A percentile compares a stretch with the other conserved stretches of the same genome.
Conservation (phyloP, 1,140 invertebrate species). For the Diprion similis region DNA sequence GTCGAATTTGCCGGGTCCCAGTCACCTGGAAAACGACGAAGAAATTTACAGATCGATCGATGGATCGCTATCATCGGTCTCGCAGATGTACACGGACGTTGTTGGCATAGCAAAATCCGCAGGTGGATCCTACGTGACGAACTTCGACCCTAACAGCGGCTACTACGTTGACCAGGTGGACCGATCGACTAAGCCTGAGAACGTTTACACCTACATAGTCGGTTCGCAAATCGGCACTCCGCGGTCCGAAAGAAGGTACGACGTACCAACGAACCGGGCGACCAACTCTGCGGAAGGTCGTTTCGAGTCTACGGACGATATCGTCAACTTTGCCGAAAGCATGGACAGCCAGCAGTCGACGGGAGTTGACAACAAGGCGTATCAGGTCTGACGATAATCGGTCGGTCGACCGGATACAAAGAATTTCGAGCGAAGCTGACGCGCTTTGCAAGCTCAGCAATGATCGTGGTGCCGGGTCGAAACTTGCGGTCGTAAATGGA, state of each 20-base stretch:
- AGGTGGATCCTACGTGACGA: background rate
- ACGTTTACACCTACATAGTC: constrained; percentile 9
- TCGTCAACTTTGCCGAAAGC: background rate
- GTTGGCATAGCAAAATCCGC: constrained; percentile 7
- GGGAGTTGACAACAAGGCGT: background rate
- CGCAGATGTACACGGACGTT: constrained; percentile 11
- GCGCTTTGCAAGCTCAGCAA: too few species aligned
- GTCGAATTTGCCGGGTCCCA: constrained; percentile 6
- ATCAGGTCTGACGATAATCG: background rate
- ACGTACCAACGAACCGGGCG: background rate
- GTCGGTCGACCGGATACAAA: too few species aligned
- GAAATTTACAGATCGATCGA: constrained; percentile 31
- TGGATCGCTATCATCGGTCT: constrained; percentile 14
- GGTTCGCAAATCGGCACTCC: background rate
- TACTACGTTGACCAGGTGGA: constrained; percentile 9
- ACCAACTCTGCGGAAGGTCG: background rate
- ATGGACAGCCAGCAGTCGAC: background rate
- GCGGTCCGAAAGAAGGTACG: background rate
- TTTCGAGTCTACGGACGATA: background rate
- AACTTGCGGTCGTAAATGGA: too few species aligned
- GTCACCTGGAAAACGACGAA: constrained; percentile 27
- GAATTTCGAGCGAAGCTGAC: too few species aligned
- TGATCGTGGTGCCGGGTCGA: too few species aligned
- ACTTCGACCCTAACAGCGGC: background rate
- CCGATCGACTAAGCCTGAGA: background rate